Percentiles rank a stretch among this genome's conserved stretches.
These are phyloP conservation scores for Apamea monoglypha DNA, from an alignment of 2,888 invertebrate genomes.

Conservation along the genomic window DNA sequence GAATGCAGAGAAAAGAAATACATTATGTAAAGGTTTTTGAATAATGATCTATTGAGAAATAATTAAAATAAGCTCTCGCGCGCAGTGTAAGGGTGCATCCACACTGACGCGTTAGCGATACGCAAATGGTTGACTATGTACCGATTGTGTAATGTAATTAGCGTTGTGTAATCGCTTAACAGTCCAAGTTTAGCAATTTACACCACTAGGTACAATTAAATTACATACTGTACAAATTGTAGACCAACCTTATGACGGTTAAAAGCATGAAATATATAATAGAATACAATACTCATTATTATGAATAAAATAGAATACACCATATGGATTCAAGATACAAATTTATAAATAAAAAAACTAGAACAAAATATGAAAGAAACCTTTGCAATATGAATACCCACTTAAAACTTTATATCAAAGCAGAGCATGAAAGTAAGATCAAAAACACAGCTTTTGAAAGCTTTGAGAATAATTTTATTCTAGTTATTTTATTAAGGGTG, in stretches of 20 bases:
- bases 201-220: not conserved
- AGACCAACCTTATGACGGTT: not conserved
- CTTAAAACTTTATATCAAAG: not conserved
- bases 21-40: not conserved
- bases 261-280: not conserved
- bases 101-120: not conserved
- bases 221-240: not conserved
- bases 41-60: not conserved
- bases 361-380: not conserved
- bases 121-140: conserved; percentile 5
- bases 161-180: conserved; percentile 13
- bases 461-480: not conserved
- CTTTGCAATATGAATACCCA: not conserved
- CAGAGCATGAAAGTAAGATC: not conserved
- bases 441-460: not conserved
- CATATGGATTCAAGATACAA: not conserved
- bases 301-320: no score
- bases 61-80: not conserved
- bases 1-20: conserved; percentile 24
- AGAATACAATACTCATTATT: not conserved
- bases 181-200: conserved; percentile 3
- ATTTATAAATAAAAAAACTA: not conserved
- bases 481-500: not conserved
- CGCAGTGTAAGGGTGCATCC: not conserved
- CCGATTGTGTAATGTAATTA: conserved; percentile 7